Evolutionary conservation across 1,140 invertebrate genomes (phyloP).

Genomic region (Armadillidium nasatum): DNA sequence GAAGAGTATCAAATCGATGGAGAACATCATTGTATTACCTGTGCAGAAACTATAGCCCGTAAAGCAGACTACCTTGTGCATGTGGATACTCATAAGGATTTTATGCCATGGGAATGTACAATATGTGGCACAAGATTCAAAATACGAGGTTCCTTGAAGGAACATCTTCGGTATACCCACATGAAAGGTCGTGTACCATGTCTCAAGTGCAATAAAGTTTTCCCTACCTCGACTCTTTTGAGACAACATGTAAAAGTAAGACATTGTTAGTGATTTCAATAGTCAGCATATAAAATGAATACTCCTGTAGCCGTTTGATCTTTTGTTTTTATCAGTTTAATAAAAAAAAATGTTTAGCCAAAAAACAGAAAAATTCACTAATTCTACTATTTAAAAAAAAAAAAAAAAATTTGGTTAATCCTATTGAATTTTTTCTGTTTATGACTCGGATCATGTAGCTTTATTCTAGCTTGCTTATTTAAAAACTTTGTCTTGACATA

Average conservation of each 20-base stretch:
- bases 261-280: too few species aligned
- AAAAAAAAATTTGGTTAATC: too few species aligned
- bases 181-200: conserved; percentile 44
- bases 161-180: conserved; percentile 43
- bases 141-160: conserved; percentile 43
- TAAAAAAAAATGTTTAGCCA: too few species aligned
- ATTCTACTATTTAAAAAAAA: too few species aligned
- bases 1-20: conserved; percentile 44
- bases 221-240: conserved; percentile 42
- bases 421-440: too few species aligned
- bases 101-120: conserved; percentile 45
- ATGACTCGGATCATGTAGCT: too few species aligned
- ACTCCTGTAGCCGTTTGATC: too few species aligned
- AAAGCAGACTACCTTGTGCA: conserved; percentile 44
- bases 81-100: conserved; percentile 43
- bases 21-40: conserved; percentile 41
- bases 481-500: too few species aligned
- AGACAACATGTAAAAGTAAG: conserved; percentile 44
- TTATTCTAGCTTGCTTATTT: too few species aligned
- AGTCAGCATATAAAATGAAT: too few species aligned
- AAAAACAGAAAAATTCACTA: too few species aligned
- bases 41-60: conserved; percentile 35
- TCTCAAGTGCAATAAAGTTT: conserved; percentile 44
- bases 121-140: conserved; percentile 44
- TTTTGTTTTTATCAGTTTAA: too few species aligned